These are phyloP conservation scores for Canis aureus DNA, from an alignment of 2,113 vertebrate species.

Conservation along the genomic window DNA sequence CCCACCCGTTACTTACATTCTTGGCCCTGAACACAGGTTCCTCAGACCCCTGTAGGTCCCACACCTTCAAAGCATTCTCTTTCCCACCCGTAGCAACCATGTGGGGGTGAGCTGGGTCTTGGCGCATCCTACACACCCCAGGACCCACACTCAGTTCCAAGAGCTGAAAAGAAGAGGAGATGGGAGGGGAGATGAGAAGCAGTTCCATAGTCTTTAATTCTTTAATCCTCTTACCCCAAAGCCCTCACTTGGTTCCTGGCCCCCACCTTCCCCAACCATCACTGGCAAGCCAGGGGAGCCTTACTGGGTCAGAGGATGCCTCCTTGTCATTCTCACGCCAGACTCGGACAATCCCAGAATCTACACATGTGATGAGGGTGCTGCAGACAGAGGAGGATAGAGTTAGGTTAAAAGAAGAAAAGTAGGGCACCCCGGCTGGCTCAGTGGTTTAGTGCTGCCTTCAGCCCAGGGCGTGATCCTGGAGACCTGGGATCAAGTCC, in stretches of 20 bases:
- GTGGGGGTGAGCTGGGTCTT: conserved; percentile 82
- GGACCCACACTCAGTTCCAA: conserved; percentile 84
- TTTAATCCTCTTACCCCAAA: not conserved
- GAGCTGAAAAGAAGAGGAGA: conserved; percentile 66
- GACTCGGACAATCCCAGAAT: conserved; percentile 90
- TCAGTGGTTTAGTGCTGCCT: no score
- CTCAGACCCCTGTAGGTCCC: conserved; percentile 91
- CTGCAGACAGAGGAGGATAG: conserved; percentile 58
- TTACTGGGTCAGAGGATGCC: conserved; percentile 82
- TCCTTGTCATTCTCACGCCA: conserved; percentile 86
- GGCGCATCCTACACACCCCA: conserved; percentile 90
- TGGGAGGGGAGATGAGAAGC: not conserved
- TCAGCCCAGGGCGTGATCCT: no score
- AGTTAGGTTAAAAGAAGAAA: not conserved
- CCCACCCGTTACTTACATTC: conserved; percentile 87
- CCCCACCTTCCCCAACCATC: not conserved
- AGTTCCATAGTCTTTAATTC: not conserved
- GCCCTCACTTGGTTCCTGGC: not conserved
- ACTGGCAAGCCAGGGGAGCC: not conserved
- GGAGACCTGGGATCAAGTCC: no score
- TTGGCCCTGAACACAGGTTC: conserved; percentile 91
- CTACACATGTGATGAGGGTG: conserved; percentile 90
- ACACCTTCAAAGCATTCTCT: conserved; percentile 93
- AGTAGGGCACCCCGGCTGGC: no score
- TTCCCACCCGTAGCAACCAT: conserved; percentile 92